These are phyloP conservation scores for Tragopan temminckii DNA, from an alignment of 2,797 vertebrate genomes.

Conservation along the genomic window DNA sequence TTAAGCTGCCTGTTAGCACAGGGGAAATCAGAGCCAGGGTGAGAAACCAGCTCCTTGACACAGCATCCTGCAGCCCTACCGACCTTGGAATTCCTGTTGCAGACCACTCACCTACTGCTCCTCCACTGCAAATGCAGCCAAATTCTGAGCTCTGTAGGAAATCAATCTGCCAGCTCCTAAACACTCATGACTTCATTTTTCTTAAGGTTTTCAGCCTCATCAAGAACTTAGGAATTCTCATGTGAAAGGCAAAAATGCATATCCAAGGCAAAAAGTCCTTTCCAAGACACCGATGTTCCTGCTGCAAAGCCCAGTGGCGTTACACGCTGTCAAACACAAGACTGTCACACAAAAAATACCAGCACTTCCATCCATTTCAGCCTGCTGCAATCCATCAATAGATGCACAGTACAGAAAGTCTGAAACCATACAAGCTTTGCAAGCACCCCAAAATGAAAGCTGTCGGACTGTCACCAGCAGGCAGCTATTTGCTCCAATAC, in stretches of 20 bases:
- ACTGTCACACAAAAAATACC: neutral
- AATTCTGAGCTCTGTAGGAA: neutral
- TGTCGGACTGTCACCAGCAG: neutral
- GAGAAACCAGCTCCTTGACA: neutral
- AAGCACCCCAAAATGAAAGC: neutral
- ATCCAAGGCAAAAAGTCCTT: neutral
- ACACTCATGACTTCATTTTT: neutral
- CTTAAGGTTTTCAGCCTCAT: neutral
- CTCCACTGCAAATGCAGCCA: neutral
- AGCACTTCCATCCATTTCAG: neutral
- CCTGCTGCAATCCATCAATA: neutral
- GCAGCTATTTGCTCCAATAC: neutral
- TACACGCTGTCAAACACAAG: neutral
- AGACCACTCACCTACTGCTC: neutral
- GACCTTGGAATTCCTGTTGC: neutral
- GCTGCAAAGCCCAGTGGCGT: neutral
- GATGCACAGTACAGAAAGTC: neutral
- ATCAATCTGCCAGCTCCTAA: neutral
- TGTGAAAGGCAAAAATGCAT: neutral
- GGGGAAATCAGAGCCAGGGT: neutral
- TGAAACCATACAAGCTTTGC: neutral
- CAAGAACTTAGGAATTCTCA: neutral
- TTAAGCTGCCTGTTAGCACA: neutral
- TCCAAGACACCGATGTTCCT: neutral
- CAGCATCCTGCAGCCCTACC: neutral